Evolutionary conservation across 2,888 invertebrate species (phyloP), one percentile per base, ranked within the genome.

Genomic region (Dynastes hyllus): DNA sequence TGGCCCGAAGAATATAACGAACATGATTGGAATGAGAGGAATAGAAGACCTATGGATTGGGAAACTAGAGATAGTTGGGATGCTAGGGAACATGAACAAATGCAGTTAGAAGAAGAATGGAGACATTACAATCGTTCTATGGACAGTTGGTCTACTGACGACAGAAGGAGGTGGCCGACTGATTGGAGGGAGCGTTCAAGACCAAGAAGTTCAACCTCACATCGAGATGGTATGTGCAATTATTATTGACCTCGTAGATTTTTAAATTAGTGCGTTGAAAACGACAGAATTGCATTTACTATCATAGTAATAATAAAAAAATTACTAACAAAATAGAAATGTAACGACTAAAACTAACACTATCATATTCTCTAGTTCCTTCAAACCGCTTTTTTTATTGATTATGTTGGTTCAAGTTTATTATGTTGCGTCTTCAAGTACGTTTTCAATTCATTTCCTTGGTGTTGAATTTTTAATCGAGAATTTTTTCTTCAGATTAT

Each of bases 11-110:
- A 84, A 3, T 87, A 88, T 37, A 82, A 85, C 11, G 92, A 92
- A 79, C 90, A 91, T 66, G 89, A 89, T 51, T 88, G 89, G 88
- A 88, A 88, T 61, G 82, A 88, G 51, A 89, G 88, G 81, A 90
- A 89, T 80, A 90, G 92, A 53, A 90, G 92, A 83, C 91, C 90
- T 55, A 78, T 87, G 73, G 91, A 92, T 22, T 92, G 92, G 92
- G 91, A 88, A 78, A 85, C 81, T 63, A 83, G 87, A 61, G 88
- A 87, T 66, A 86, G 86, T 80, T 89, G 89, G 87, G 89, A 89
- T 70, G 84, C 81, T 63, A 80, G 87, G 29, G 89, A 89, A 37
- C 87, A 87, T 77, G 87, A 87, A 76, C 86, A 85, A 80, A 76
- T 83, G 16, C 81, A 84, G 22, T 71, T 82, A 3, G 82, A 81